phyloP scores from a whole-genome alignment of 1,140 invertebrate species.

The Halyomorpha halys region DNA sequence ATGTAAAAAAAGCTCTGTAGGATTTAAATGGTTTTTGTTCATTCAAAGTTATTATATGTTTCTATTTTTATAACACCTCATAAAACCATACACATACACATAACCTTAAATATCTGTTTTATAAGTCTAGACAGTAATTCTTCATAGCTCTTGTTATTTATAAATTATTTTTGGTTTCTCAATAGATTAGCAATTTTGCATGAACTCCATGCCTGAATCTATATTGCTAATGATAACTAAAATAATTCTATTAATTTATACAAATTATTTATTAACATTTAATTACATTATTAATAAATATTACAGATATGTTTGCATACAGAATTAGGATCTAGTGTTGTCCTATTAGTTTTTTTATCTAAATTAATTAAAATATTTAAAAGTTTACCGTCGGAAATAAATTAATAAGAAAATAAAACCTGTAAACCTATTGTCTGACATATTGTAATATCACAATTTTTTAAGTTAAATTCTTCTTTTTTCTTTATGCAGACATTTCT shows the following conservation, averaged over 20 bases:
- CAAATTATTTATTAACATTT: not conserved
- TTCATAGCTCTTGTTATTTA: not conserved
- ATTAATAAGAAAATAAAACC: too few relatives aligned
- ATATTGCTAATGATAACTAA: constrained; percentile 10
- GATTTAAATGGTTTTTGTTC: too few relatives aligned
- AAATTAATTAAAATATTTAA: too few relatives aligned
- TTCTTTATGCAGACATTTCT: constrained; percentile 3
- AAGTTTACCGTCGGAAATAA: too few relatives aligned
- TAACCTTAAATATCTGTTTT: not conserved
- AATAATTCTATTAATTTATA: not conserved
- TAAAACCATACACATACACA: too few relatives aligned
- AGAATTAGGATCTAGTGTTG: not conserved
- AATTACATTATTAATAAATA: constrained; percentile 13
- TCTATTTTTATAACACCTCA: too few relatives aligned
- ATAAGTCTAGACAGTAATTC: too few relatives aligned
- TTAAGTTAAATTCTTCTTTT: not conserved
- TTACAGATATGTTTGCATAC: constrained; percentile 7
- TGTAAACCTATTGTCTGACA: too few relatives aligned
- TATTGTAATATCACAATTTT: too few relatives aligned
- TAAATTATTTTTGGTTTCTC: not conserved
- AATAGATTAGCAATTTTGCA: not conserved
- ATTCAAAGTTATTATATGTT: too few relatives aligned
- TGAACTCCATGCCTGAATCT: constrained; percentile 8
- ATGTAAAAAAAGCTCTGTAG: too few relatives aligned
- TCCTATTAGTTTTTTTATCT: too few relatives aligned